A percentile compares a stretch with the other conserved stretches of the same genome.
These are phyloP conservation scores for Luffia ferchaultella DNA, from an alignment of 2,888 invertebrate species.

Conservation along the genomic window DNA sequence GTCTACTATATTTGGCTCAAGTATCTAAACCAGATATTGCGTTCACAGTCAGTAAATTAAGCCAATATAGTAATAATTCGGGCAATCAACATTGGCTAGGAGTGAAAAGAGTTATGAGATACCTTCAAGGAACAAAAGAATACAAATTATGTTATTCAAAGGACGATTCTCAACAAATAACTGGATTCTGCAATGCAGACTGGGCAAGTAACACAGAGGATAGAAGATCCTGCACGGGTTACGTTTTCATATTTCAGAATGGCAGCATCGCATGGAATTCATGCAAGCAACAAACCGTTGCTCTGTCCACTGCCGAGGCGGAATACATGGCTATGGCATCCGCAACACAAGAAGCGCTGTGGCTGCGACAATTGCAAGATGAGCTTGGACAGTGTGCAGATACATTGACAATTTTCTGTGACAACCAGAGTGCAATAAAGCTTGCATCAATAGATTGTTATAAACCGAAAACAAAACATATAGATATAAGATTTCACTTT, in stretches of 20 bases:
- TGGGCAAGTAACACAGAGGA: slow-evolving; percentile 2
- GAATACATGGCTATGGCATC: neutral
- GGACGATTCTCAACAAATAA: neutral
- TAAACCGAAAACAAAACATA: neutral
- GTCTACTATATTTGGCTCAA: slow-evolving; percentile 11
- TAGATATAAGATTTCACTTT: neutral
- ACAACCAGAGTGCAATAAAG: neutral
- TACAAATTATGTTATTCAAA: neutral
- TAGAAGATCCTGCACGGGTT: slow-evolving; percentile 5
- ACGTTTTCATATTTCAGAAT: slow-evolving; percentile 1
- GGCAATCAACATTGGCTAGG: slow-evolving; percentile 12
- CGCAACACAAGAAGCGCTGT: neutral
- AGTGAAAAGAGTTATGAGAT: slow-evolving; percentile 16
- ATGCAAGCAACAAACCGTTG: slow-evolving; percentile 3
- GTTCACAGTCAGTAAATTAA: slow-evolving; percentile 14
- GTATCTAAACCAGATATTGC: slow-evolving; percentile 18
- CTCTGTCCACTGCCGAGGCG: slow-evolving; percentile 1
- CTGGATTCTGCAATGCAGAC: slow-evolving; percentile 4
- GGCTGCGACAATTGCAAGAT: neutral
- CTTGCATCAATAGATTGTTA: neutral
- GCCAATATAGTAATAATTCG: slow-evolving; percentile 16
- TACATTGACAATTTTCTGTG: neutral
- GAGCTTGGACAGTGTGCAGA: neutral
- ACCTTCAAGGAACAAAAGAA: slow-evolving; percentile 15
- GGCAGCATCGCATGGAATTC: neutral